phyloP scores from a whole-genome alignment of 2,797 vertebrate species.

The Microctenopoma lineatum region DNA sequence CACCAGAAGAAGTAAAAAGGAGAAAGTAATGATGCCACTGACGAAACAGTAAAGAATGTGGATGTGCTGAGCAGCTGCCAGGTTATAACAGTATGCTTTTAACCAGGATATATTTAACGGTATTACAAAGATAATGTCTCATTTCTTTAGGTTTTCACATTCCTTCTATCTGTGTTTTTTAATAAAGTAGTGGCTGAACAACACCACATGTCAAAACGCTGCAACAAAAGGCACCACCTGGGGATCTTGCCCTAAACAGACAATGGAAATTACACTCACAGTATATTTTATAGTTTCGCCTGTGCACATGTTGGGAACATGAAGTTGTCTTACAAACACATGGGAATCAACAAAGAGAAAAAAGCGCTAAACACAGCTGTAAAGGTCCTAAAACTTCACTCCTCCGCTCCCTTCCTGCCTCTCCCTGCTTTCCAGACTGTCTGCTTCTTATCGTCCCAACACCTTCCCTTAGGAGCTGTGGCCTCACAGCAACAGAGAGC shows the following conservation, averaged over 20 bases:
- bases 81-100: constrained; percentile 10
- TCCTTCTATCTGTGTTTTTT: neutral
- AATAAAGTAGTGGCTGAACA: constrained; percentile 2
- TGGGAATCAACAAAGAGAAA: constrained; percentile 54
- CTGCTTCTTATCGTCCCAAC: constrained; percentile 75
- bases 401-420: constrained; percentile 61
- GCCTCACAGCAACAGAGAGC: constrained; percentile 39
- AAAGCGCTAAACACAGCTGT: constrained; percentile 51
- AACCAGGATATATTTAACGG: constrained; percentile 35
- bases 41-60: constrained; percentile 32
- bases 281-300: constrained; percentile 6
- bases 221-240: neutral
- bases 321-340: constrained; percentile 48
- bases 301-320: neutral
- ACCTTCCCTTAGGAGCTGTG: constrained; percentile 77
- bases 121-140: constrained; percentile 17
- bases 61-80: constrained; percentile 17
- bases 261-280: neutral
- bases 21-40: constrained; percentile 8
- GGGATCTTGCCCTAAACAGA: constrained; percentile 5
- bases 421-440: constrained; percentile 68
- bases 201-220: neutral
- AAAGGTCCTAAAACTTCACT: constrained; percentile 34
- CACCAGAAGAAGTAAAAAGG: no score
- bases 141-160: constrained; percentile 9